phyloP scores from a whole-genome alignment of 2,888 invertebrate species.

The Neria commutata region DNA sequence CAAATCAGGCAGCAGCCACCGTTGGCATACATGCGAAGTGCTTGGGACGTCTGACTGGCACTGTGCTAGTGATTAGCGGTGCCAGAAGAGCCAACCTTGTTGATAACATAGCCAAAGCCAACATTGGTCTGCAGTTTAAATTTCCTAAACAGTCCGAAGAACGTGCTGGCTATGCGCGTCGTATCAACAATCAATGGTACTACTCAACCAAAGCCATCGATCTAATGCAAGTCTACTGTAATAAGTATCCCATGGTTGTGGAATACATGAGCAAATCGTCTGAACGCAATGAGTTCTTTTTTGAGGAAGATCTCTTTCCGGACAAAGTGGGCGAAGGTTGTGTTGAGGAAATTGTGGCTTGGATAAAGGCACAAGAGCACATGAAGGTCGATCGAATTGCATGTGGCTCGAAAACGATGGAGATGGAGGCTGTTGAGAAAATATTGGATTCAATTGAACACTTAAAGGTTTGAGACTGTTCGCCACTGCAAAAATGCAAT shows the following conservation, averaged over 20 bases:
- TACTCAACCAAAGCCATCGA: slow-evolving; percentile 79
- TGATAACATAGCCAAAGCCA: slow-evolving; percentile 66
- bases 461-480: slow-evolving; percentile 54
- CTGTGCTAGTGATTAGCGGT: slow-evolving; percentile 72
- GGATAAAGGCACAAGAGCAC: slow-evolving; percentile 77
- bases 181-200: slow-evolving; percentile 74
- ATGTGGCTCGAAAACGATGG: slow-evolving; percentile 75
- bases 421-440: slow-evolving; percentile 67
- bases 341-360: slow-evolving; percentile 66
- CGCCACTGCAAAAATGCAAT: too few species aligned
- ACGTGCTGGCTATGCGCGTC: slow-evolving; percentile 82
- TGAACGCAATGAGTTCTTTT: slow-evolving; percentile 67
- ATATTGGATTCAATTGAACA: slow-evolving; percentile 60
- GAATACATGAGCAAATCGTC: slow-evolving; percentile 63
- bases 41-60: slow-evolving; percentile 86
- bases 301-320: slow-evolving; percentile 73
- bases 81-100: slow-evolving; percentile 57
- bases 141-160: slow-evolving; percentile 79
- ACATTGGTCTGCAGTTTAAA: slow-evolving; percentile 91
- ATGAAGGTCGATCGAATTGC: slow-evolving; percentile 67
- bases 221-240: slow-evolving; percentile 73
- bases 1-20: slow-evolving; percentile 47
- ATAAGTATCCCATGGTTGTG: slow-evolving; percentile 76
- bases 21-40: slow-evolving; percentile 72
- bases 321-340: slow-evolving; percentile 56